A percentile compares a stretch with the other conserved stretches of the same genome.
phyloP scores from a whole-genome alignment of 2,113 vertebrate genomes.

The Albula glossodonta region DNA sequence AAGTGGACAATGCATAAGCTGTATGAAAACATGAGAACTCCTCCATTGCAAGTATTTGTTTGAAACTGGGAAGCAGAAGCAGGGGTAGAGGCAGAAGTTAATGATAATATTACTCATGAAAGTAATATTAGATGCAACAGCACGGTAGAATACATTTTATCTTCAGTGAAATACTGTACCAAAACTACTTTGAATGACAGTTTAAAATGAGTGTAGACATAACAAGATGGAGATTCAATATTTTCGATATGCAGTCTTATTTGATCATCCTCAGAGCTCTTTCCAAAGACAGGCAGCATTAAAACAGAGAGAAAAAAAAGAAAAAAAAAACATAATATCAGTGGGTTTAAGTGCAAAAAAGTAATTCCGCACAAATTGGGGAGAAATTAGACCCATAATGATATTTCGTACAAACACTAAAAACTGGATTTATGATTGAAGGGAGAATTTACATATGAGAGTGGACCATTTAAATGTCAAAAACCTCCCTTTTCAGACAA shows the following conservation, averaged over 20 bases:
- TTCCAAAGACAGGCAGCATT: slow-evolving; percentile 5
- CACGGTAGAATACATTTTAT: background rate
- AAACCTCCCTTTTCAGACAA: slow-evolving; percentile 20
- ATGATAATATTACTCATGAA: background rate
- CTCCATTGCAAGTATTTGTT: too few relatives aligned
- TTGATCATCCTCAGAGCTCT: slow-evolving; percentile 7
- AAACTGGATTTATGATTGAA: slow-evolving; percentile 14
- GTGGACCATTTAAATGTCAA: slow-evolving; percentile 17
- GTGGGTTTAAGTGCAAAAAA: background rate
- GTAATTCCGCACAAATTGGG: slow-evolving; percentile 7
- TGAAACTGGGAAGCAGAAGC: too few relatives aligned
- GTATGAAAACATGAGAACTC: too few relatives aligned
- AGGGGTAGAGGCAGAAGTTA: background rate
- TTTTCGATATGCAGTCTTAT: slow-evolving; percentile 22
- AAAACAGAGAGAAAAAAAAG: background rate
- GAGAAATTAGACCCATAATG: slow-evolving; percentile 15
- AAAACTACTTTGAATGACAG: background rate
- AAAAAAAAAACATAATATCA: background rate
- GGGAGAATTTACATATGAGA: slow-evolving; percentile 27
- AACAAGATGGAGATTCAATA: background rate
- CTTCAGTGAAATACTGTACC: background rate
- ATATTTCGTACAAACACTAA: slow-evolving; percentile 16
- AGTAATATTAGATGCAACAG: background rate
- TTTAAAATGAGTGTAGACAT: background rate
- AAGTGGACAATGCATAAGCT: too few relatives aligned